These are phyloP conservation scores for Dicerorhinus sumatrensis DNA, from an alignment of 2,113 vertebrate species.

Conservation along the genomic window DNA sequence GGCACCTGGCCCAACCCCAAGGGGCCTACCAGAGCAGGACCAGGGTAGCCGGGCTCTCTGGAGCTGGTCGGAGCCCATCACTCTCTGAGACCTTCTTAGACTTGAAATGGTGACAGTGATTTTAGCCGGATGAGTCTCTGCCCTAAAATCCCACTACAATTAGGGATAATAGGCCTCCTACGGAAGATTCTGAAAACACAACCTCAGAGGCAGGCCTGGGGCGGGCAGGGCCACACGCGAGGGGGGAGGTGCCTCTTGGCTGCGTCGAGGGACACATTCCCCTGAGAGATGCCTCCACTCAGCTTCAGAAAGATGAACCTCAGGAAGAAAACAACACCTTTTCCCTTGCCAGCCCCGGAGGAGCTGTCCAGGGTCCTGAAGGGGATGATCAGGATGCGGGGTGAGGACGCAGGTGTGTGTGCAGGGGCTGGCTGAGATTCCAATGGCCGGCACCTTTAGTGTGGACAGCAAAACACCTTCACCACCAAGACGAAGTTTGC, in stretches of 20 bases:
- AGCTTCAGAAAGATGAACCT: neutral
- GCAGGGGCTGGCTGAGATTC: rapidly evolving
- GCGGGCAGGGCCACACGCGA: rapidly evolving
- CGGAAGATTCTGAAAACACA: neutral
- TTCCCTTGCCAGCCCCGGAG: neutral
- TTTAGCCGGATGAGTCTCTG: neutral
- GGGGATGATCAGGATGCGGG: rapidly evolving
- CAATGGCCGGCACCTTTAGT: rapidly evolving
- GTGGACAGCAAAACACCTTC: rapidly evolving
- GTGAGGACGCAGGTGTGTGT: rapidly evolving
- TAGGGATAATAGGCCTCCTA: rapidly evolving
- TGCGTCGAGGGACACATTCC: neutral
- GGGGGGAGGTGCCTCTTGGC: neutral
- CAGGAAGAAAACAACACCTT: rapidly evolving
- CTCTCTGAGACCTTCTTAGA: neutral
- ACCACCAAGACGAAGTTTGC: neutral
- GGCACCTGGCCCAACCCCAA: rapidly evolving
- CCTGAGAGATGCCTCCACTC: neutral
- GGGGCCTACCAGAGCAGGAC: neutral
- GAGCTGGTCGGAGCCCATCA: neutral
- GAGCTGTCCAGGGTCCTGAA: slow-evolving; percentile 75
- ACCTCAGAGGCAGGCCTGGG: neutral
- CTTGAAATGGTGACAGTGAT: rapidly evolving
- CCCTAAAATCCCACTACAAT: neutral
- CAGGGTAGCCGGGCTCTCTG: rapidly evolving